Percentiles rank a stretch among this genome's conserved stretches.
These are phyloP conservation scores for Himalopsyche phryganea DNA, from an alignment of 1,140 invertebrate genomes.

Conservation along the genomic window DNA sequence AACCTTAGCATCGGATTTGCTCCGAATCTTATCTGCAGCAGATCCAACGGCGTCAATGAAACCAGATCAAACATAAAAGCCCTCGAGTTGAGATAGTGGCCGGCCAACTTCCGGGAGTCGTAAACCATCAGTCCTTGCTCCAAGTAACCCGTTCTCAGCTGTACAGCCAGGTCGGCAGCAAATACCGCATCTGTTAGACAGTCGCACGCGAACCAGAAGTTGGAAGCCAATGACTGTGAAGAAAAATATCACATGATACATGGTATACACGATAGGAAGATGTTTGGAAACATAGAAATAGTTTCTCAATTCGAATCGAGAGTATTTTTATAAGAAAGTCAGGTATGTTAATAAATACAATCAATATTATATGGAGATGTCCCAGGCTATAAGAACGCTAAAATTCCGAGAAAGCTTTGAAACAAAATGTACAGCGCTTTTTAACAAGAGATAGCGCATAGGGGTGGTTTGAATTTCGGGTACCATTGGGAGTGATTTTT, in stretches of 20 bases:
- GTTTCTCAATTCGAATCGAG: too few relatives aligned
- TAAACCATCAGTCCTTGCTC: constrained; percentile 94
- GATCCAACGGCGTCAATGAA: constrained; percentile 80
- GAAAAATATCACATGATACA: constrained; percentile 10
- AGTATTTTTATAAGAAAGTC: too few relatives aligned
- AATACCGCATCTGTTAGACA: constrained; percentile 83
- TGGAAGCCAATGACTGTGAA: constrained; percentile 59
- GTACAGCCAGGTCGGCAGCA: constrained; percentile 81
- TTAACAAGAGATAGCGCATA: too few relatives aligned
- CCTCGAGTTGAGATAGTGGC: constrained; percentile 82
- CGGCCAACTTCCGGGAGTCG: constrained; percentile 83
- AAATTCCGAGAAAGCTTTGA: too few relatives aligned
- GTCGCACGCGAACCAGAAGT: constrained; percentile 79
- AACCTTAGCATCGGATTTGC: constrained; percentile 77
- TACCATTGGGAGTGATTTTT: too few relatives aligned
- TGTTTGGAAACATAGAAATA: too few relatives aligned
- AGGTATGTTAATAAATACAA: too few relatives aligned
- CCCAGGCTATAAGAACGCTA: too few relatives aligned
- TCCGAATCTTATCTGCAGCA: constrained; percentile 78
- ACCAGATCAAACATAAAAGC: constrained; percentile 83
- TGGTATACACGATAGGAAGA: too few relatives aligned
- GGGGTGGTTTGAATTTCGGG: too few relatives aligned
- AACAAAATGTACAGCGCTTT: too few relatives aligned
- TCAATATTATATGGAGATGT: too few relatives aligned
- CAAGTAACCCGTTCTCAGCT: constrained; percentile 92